Conservation (phyloP, 2,888 invertebrate genomes). For the Cactoblastis cactorum region DNA sequence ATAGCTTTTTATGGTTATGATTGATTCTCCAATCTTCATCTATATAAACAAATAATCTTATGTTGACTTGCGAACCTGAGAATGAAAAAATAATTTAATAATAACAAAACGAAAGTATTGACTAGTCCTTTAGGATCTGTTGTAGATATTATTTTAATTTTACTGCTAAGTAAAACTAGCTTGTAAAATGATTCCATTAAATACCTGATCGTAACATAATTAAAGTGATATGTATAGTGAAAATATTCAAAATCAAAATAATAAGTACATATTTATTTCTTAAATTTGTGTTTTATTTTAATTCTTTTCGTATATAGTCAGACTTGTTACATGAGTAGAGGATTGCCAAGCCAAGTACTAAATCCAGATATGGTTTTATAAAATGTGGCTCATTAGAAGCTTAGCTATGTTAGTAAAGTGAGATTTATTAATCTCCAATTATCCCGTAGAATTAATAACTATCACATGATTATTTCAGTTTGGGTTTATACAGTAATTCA, state of each 20-base stretch:
- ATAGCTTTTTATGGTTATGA: no score
- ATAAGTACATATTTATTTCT: conserved; percentile 24
- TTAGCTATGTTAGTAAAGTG: no score
- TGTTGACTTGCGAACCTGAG: background rate
- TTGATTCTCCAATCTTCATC: no score
- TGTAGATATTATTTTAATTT: conserved; percentile 12
- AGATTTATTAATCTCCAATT: no score
- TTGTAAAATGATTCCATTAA: conserved; percentile 29
- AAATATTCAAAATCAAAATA: conserved; percentile 15
- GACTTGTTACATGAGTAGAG: background rate
- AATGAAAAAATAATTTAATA: background rate
- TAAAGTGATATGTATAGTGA: conserved; percentile 29
- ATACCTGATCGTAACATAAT: conserved; percentile 22
- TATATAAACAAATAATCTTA: background rate
- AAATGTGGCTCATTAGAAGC: no score
- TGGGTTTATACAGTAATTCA: no score
- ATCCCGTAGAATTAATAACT: no score
- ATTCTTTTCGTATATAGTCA: background rate
- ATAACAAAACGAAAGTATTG: conserved; percentile 9
- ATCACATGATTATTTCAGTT: no score
- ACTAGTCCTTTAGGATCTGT: conserved; percentile 13
- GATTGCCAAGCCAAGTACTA: no score
- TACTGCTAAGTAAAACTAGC: conserved; percentile 13
- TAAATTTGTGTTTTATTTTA: conserved; percentile 23
- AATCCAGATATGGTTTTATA: no score